Evolutionary conservation across 2,113 vertebrate genomes (phyloP).

Genomic region (Gorsachius goisagi): DNA sequence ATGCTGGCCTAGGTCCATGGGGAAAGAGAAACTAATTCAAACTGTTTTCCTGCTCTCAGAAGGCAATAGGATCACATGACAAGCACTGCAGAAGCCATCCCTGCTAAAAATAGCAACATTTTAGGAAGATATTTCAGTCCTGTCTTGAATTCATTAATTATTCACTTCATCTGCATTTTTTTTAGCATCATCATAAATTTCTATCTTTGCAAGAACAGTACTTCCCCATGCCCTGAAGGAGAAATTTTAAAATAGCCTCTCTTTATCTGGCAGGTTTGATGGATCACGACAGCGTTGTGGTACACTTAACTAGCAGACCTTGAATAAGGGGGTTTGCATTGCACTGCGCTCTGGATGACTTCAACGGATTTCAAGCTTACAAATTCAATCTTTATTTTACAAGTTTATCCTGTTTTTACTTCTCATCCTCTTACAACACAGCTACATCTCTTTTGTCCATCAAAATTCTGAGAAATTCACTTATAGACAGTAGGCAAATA

Average conservation of each 20-base stretch:
- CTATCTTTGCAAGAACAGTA: constrained; percentile 30
- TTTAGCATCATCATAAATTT: constrained; percentile 57
- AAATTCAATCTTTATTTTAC: not conserved
- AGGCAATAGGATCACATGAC: constrained; percentile 56
- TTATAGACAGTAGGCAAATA: not conserved
- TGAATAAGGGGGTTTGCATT: not conserved
- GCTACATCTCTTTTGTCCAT: not conserved
- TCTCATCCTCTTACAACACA: not conserved
- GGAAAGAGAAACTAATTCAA: constrained; percentile 47
- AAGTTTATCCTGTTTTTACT: not conserved
- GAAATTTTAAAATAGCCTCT: constrained; percentile 53
- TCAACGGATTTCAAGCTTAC: not conserved
- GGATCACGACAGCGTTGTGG: not conserved
- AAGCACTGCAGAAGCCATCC: constrained; percentile 46
- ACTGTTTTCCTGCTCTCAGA: constrained; percentile 50
- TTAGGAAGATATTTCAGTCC: constrained; percentile 55
- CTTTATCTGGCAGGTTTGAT: constrained; percentile 36
- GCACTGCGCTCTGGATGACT: not conserved
- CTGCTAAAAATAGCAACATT: constrained; percentile 53
- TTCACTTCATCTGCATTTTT: constrained; percentile 33
- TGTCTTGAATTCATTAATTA: constrained; percentile 37
- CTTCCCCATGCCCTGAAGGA: constrained; percentile 39
- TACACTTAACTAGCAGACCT: not conserved
- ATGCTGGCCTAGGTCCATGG: not conserved
- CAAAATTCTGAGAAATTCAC: not conserved